Conservation (phyloP, 2,888 invertebrate species). For the Andrena trimmerana region DNA sequence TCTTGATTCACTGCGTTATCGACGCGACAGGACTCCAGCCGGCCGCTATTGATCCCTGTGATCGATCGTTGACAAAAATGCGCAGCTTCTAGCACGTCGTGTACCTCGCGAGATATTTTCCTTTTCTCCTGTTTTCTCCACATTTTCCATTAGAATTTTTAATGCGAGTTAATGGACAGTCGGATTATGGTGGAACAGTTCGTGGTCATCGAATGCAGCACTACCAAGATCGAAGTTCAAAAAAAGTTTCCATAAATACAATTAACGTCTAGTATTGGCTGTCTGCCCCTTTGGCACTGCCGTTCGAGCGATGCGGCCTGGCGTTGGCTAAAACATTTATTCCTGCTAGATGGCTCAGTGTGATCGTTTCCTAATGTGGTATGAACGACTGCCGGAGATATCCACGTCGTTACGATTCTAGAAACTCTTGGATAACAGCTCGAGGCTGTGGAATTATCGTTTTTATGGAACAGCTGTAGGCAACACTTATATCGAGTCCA, state of each 20-base stretch:
- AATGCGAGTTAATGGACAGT: neutral
- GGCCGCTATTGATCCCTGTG: neutral
- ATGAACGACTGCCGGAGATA: neutral
- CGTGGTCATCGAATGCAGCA: neutral
- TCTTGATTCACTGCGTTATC: slow-evolving; percentile 61
- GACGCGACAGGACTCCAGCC: slow-evolving; percentile 37
- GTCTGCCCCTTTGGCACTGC: slow-evolving; percentile 40
- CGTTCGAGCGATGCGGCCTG: slow-evolving; percentile 13
- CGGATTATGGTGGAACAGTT: neutral
- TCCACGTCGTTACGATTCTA: neutral
- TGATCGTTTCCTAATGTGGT: slow-evolving; percentile 8
- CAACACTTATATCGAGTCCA: neutral
- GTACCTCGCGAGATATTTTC: neutral
- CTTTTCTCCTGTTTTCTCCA: neutral
- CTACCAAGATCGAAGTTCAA: slow-evolving; percentile 13
- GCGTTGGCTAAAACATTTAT: slow-evolving; percentile 36
- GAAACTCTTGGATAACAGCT: neutral
- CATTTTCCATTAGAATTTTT: neutral
- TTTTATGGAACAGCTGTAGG: neutral
- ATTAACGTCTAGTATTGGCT: slow-evolving; percentile 41
- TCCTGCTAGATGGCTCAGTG: neutral
- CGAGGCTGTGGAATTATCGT: neutral
- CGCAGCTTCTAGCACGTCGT: too few species aligned
- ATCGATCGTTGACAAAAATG: neutral
- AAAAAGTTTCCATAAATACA: slow-evolving; percentile 47